A percentile compares a stretch with the other conserved stretches of the same genome.
Conservation (phyloP, 2,888 invertebrate species). For the Hoplodrina blanda region DNA sequence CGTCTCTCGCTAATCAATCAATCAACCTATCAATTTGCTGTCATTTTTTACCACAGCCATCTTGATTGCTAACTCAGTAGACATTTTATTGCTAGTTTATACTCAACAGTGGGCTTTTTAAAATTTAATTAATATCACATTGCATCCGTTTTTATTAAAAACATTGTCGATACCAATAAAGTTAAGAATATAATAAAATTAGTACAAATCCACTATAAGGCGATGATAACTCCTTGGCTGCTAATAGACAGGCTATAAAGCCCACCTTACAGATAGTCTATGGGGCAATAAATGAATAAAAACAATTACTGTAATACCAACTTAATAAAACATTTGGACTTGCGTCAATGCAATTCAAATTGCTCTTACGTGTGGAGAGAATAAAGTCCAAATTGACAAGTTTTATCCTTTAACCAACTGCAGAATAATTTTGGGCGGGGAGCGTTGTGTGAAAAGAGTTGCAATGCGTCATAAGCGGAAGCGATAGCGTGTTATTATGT, state of each 20-base stretch:
- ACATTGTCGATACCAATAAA: slow-evolving; percentile 77
- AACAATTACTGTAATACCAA: slow-evolving; percentile 81
- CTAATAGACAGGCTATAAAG: slow-evolving; percentile 82
- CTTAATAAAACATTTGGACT: slow-evolving; percentile 50
- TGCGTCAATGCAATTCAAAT: slow-evolving; percentile 18
- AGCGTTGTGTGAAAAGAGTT: slow-evolving; percentile 65
- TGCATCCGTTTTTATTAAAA: slow-evolving; percentile 69
- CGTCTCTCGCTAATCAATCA: slow-evolving; percentile 60
- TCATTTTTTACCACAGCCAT: slow-evolving; percentile 61
- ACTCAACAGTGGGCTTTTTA: slow-evolving; percentile 49
- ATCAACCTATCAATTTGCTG: slow-evolving; percentile 63
- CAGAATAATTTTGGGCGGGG: slow-evolving; percentile 62
- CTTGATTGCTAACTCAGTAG: slow-evolving; percentile 61
- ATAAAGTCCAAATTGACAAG: slow-evolving; percentile 64
- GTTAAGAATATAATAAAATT: slow-evolving; percentile 83
- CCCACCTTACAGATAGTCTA: slow-evolving; percentile 82
- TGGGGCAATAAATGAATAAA: slow-evolving; percentile 87
- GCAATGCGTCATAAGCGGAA: slow-evolving; percentile 63
- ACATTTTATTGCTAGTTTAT: slow-evolving; percentile 61
- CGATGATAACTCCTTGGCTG: slow-evolving; percentile 76
- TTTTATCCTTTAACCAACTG: slow-evolving; percentile 60
- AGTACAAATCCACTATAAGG: slow-evolving; percentile 78
- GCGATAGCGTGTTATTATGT: slow-evolving; percentile 60
- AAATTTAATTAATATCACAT: slow-evolving; percentile 68
- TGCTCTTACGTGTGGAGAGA: slow-evolving; percentile 36